These are phyloP conservation scores for Agrotis puta DNA, from an alignment of 2,888 invertebrate genomes.

Conservation along the genomic window DNA sequence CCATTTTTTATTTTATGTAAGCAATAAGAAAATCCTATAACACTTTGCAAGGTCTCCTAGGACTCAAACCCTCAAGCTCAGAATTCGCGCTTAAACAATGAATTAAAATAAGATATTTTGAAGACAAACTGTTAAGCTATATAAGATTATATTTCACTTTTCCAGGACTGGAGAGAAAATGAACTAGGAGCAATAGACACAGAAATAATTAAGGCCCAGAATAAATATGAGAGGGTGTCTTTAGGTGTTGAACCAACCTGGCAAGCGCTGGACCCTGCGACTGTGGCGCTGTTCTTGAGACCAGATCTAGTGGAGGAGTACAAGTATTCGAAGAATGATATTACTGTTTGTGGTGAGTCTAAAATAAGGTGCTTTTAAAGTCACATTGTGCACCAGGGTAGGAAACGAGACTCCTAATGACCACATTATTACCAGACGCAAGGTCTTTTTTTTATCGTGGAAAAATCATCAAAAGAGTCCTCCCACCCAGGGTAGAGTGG, in stretches of 20 bases:
- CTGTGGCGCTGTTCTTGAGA: slow-evolving; percentile 74
- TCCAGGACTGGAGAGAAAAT: slow-evolving; percentile 80
- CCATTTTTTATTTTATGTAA: too few species aligned
- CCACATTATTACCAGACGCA: too few species aligned
- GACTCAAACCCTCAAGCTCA: too few species aligned
- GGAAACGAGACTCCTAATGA: too few species aligned
- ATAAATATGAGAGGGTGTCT: slow-evolving; percentile 78
- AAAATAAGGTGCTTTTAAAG: background rate
- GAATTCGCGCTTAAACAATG: too few species aligned
- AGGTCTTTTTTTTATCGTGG: too few species aligned
- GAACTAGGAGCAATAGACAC: slow-evolving; percentile 78
- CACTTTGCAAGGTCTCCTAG: too few species aligned
- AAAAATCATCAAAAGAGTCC: too few species aligned
- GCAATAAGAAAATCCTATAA: too few species aligned
- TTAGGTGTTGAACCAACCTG: slow-evolving; percentile 70
- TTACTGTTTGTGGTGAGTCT: slow-evolving; percentile 79
- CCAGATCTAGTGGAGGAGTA: slow-evolving; percentile 80
- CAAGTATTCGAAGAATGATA: slow-evolving; percentile 80
- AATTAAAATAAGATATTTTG: too few species aligned
- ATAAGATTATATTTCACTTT: background rate
- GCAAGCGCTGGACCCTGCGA: slow-evolving; percentile 82
- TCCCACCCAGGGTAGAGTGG: too few species aligned
- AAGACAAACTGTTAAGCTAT: background rate
- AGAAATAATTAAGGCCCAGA: slow-evolving; percentile 79
- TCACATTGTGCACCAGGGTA: too few species aligned